A percentile compares a stretch with the other conserved stretches of the same genome.
Conservation (phyloP, 2,113 vertebrate species). For the Nothobranchius kuhntae region DNA sequence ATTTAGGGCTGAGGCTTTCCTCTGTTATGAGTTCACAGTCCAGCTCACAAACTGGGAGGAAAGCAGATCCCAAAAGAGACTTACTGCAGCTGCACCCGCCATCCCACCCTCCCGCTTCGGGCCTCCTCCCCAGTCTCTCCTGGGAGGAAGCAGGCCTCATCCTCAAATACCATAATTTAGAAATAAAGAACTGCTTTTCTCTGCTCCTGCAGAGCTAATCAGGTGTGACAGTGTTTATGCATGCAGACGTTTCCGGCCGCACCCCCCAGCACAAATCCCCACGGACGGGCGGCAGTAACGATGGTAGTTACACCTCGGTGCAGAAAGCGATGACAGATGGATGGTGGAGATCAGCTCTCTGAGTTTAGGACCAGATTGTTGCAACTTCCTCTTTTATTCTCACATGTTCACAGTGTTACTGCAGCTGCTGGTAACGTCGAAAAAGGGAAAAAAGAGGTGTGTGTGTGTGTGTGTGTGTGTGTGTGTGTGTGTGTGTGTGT, state of each 20-base stretch:
- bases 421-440: no score
- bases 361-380: no score
- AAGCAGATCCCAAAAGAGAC: conserved; percentile 41
- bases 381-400: no score
- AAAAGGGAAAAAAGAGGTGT: no score
- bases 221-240: conserved; percentile 47
- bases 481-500: no score
- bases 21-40: conserved; percentile 33
- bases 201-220: conserved; percentile 32
- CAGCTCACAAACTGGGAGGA: conserved; percentile 32
- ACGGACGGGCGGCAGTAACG: conserved; percentile 12
- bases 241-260: conserved; percentile 15
- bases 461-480: no score
- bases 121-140: conserved; percentile 25
- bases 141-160: conserved; percentile 47
- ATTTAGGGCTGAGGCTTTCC: conserved; percentile 31
- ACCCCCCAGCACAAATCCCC: conserved; percentile 7
- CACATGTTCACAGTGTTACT: no score
- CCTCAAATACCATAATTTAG: conserved; percentile 41
- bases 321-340: neutral
- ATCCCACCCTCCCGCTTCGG: neutral
- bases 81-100: conserved; percentile 43
- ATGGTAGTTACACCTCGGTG: neutral
- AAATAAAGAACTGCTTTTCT: conserved; percentile 20
- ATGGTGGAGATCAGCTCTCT: no score